Base-by-base conservation (phyloP, 2,888 invertebrate species). In the Pocota personata region DNA sequence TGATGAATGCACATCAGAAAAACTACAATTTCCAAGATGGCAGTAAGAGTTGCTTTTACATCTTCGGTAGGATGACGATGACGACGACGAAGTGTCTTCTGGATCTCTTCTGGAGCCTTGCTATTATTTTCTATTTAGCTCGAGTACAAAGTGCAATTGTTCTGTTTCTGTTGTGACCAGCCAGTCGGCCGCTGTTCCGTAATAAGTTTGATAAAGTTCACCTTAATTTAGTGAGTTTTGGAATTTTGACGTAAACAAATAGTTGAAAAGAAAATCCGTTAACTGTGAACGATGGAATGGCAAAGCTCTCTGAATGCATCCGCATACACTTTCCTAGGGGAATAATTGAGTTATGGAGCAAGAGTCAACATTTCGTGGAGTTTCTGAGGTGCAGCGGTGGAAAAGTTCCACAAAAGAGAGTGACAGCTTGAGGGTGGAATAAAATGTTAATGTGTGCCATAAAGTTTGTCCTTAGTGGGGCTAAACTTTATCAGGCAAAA, bases 191-290 rank as follows among this genome's bases (percentile, higher is more conserved):
- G 60, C 12, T 58, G 77, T 50, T 66, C 35, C 66, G 66, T 66
- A 67, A 67, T 67, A 66, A 82, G 72, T 78, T 78, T 78, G 66
- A 78, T 66, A 72, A 78, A 82, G 66, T 82, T 72, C 66, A 78
- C 58, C 66, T 78, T 82, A 60, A 72, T 82, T 62, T 75, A 60
- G 75, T 69, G 75, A 55, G 55, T 60, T 80, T 66, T 43, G 35
- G 14, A 77, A 72, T 67, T 67, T 55, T 67, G 82, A 72, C 52
- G 16, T 52, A 77, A 77, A 58, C 72, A 72, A 77, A 82, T 82
- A 77, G 57, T 71, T 66, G 12, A 32, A 60, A 78, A 52, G 40
- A 55, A 82, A 76, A 82, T 76, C 37, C 62, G 60, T 75, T 62
- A 62, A 55, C 55, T 43, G 27, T 8, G 14, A 24, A 40, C 14